phyloP scores from a whole-genome alignment of 2,113 vertebrate species.

The Ictidomys tridecemlineatus region DNA sequence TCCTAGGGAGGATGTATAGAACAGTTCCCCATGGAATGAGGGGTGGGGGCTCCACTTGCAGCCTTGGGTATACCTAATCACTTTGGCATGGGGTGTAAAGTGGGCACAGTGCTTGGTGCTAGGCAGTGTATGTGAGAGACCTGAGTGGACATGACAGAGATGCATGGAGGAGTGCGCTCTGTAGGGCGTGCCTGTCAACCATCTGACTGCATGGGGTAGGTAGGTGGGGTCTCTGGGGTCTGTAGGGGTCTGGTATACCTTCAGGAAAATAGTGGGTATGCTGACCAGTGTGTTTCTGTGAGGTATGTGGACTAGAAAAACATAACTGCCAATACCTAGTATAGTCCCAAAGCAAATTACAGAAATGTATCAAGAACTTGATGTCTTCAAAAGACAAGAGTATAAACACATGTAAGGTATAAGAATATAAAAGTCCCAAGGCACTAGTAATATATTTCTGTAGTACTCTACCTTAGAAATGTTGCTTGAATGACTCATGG shows the following conservation, averaged over 20 bases:
- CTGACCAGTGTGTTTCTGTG: no score
- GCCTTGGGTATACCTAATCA: not conserved
- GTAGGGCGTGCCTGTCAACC: not conserved
- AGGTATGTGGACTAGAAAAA: not conserved
- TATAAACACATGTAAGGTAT: not conserved
- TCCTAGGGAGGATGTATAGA: not conserved
- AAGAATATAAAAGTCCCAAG: constrained; percentile 1
- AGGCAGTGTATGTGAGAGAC: not conserved
- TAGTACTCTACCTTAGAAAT: constrained; percentile 94
- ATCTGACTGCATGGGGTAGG: not conserved
- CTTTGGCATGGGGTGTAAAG: no score
- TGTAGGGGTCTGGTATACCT: no score
- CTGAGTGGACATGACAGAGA: not conserved
- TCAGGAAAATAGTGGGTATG: no score
- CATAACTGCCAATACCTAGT: not conserved
- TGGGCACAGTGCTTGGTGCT: not conserved
- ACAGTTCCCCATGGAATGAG: accelerated
- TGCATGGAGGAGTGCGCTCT: not conserved
- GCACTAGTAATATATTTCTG: not conserved
- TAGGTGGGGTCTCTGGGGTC: not conserved
- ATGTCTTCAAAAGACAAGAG: not conserved
- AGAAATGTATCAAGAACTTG: not conserved
- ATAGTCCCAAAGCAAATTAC: not conserved
- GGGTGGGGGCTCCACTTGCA: not conserved
- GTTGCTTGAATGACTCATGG: constrained; percentile 95